Conservation (phyloP, 2,113 vertebrate genomes). For the Rhea pennata region DNA sequence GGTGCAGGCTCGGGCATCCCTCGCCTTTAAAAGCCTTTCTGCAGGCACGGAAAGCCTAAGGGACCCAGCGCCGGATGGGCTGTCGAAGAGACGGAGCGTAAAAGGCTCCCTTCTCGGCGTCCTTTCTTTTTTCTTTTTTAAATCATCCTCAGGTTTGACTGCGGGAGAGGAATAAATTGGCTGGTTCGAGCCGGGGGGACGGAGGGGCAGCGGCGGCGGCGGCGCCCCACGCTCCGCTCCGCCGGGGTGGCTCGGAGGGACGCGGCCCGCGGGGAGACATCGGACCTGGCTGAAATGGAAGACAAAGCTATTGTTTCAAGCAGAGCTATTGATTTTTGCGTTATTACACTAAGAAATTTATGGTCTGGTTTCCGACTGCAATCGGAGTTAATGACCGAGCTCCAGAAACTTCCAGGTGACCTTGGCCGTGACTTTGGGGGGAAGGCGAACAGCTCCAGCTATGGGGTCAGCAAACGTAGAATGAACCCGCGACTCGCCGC, state of each 20-base stretch:
- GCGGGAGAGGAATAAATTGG: constrained; percentile 27
- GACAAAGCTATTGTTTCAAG: constrained; percentile 72
- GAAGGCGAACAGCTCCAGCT: constrained; percentile 19
- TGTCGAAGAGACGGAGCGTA: constrained; percentile 20
- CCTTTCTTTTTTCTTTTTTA: background rate
- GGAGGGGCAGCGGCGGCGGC: background rate
- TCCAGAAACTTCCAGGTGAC: constrained; percentile 69
- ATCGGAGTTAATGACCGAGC: constrained; percentile 68
- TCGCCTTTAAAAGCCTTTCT: background rate
- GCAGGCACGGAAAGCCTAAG: background rate
- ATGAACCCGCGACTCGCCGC: background rate
- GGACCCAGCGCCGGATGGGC: background rate
- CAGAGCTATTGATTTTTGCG: constrained; percentile 76
- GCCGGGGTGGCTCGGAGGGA: constrained; percentile 51
- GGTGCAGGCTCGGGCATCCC: background rate
- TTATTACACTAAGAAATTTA: constrained; percentile 78
- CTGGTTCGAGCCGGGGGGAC: constrained; percentile 7
- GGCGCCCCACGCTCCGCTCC: background rate
- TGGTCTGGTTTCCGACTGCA: constrained; percentile 72
- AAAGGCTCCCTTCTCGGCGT: background rate
- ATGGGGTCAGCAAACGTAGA: background rate
- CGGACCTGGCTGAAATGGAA: constrained; percentile 62
- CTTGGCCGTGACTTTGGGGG: constrained; percentile 53
- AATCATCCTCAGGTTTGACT: constrained; percentile 28
- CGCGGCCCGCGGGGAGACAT: constrained; percentile 35